Evolutionary conservation across 1,140 invertebrate species (phyloP), one percentile per base, ranked within the genome.

Genomic region (Ips nitidus): DNA sequence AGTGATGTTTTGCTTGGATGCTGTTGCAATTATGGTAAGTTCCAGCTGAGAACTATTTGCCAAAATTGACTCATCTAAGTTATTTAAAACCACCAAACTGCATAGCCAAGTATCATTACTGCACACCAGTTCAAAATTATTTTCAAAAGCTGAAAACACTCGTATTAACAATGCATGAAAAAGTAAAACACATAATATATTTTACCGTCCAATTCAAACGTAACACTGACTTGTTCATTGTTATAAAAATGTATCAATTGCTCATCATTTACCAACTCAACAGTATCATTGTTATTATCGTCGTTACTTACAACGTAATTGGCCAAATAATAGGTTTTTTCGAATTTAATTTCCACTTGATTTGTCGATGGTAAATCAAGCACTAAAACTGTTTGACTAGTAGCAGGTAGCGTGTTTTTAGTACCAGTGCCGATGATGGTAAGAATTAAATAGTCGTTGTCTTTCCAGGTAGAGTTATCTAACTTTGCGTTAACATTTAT

Each of bases 41-140:
- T 43, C 45, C 41, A 60, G 22, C 36, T 42, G 36, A 37, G 8
- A 4, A 37, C 22, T 36, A 36, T n/a, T 42, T 2, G 41, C n/a
- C 22, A 60, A 37, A 36, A 38, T 60, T 3, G 2, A 22, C 6
- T 42, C 42, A 45, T 47, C 6, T 22, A 60, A 22, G 1, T 41
- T 2, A 3, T 43, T 42, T 2, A 1, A 43, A 7, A 47, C 58
- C n/a, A 6, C 5, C 6, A 60, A 22, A 43, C 4, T n/a, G n/a
- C 40, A 60, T 22, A 8, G 1, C 1, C 7, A 60, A 22, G 58
- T 60, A 2, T 7, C 41, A 4, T 22, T 3, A 40, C 5, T 22
- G 5, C 36, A 60, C 5, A 2, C 36, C 42, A 60, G 41, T 37
- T 60, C 58, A n/a, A 60, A 60, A 38, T 45, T 60, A 8, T 60